Evolutionary conservation across 2,888 invertebrate species (phyloP).

Genomic region (Lochmaea crataegi): DNA sequence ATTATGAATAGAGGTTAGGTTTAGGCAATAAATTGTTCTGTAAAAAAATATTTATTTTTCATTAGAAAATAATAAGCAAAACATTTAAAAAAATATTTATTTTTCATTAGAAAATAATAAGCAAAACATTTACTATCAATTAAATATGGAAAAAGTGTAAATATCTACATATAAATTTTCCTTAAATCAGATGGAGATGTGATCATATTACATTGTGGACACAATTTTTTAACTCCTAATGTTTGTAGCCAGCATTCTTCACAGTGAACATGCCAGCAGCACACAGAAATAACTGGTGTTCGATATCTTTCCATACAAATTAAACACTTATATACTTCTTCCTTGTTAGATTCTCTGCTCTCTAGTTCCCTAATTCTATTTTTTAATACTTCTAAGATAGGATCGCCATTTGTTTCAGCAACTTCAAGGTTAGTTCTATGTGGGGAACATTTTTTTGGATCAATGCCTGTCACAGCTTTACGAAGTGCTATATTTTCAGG

Average conservation of each 20-base stretch:
- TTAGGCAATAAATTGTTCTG: background rate
- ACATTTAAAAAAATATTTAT: conserved; percentile 19
- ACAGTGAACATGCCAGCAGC: conserved; percentile 98
- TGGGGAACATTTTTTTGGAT: conserved; percentile 48
- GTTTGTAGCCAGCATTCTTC: conserved; percentile 84
- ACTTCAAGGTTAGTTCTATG: conserved; percentile 38
- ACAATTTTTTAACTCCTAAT: conserved; percentile 87
- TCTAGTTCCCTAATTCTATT: conserved; percentile 82
- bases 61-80: background rate
- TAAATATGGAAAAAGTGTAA: background rate
- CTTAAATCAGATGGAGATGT: conserved; percentile 88
- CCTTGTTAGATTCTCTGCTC: conserved; percentile 68
- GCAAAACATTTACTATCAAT: background rate
- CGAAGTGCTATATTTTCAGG: conserved; percentile 69
- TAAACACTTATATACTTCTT: conserved; percentile 82
- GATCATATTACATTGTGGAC: conserved; percentile 94
- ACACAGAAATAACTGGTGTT: conserved; percentile 91
- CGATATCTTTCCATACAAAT: conserved; percentile 89
- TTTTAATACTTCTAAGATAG: conserved; percentile 79
- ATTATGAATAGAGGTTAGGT: background rate
- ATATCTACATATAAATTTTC: conserved; percentile 82
- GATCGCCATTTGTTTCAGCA: conserved; percentile 58
- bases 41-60: conserved; percentile 21
- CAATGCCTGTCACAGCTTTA: conserved; percentile 65
- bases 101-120: background rate